Evolutionary conservation across 35 echinoderm and acorn worm species (phyloP), one percentile per base, ranked within the genome.

Genomic region (Amphiura filiformis): DNA sequence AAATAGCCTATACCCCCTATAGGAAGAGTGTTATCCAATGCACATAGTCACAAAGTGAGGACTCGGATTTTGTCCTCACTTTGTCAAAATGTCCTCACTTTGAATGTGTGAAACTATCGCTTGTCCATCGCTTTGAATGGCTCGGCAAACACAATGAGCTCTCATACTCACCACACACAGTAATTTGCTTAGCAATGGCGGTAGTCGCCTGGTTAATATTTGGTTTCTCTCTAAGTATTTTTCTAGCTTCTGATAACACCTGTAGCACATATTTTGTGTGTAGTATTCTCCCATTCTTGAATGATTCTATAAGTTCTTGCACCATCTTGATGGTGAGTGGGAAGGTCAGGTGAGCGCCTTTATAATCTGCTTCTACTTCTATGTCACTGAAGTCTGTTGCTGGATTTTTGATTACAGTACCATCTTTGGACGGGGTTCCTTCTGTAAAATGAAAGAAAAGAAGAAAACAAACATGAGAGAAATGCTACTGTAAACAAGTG

Each of bases 161-260:
- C n/a, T n/a, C n/a, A n/a, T n/a, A 92, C 96, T 94, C 78, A 98
- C 96, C 96, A 90, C 96, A 98, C 14, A 98, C 90, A 20, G 96
- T 98, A 38, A 98, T 98, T 84, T 98, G 92, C 39, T 98, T 98
- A 30, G 96, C 92, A 22, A 98, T 88, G n/a, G 92, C 92, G 31
- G 96, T 98, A 0, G 96, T 91, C 32, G 96, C 96, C 44, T 83
- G 82, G 75, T 77, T 98, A 61, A 98, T 92, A 35, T 98, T 98
- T 17, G 91, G 91, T 78, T 86, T 94, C 3, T 88, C 82, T 41
- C 80, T 98, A 28, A 98, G 70, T 35, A 94, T 77, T 65, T 92
- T 89, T 35, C 87, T 30, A 18, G 86, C 86, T 78, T 98, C 89
- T 22, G 57, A 57, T 20, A 98, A 76, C 5, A 98, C 84, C 87